Base-by-base conservation (phyloP, 2,113 vertebrate genomes). In the Climacteris rufus region DNA sequence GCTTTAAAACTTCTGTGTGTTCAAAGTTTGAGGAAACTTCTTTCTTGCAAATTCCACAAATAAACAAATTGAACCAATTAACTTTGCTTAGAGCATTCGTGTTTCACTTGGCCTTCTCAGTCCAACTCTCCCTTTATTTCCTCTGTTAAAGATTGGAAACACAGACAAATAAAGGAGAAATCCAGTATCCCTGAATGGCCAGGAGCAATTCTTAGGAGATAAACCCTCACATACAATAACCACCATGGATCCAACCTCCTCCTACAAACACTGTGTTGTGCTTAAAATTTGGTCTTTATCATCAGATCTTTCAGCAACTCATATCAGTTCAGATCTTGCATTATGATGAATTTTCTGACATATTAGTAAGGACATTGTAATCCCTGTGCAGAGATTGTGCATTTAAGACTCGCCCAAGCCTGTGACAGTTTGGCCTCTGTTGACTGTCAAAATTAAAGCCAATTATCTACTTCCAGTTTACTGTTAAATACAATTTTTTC, bases 311-410 rank as follows among this genome's bases (percentile, higher is more conserved):
- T 65, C 9, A 60, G 59, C 39, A 80, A 70, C 4, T 44, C 15
- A 2, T 22, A n/a, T 23, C 0, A 0, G 14, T 24, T 54, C 4
- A 5, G 40, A n/a, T 35, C 24, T 40, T 54, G 25, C n/a, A 40
- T 17, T 23, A 54, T 33, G n/a, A 45, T 27, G 30, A 54, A 69
- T 40, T 64, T 74, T 8, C 9, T 60, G 33, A 39, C 2, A 0
- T 79, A 27, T 47, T 42, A 75, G 14, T 37, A 44, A 79, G 31
- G 45, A 70, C 9, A 33, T 79, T 64, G 39, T 42, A 63, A 59
- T 4, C 23, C 23, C 27, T 28, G 23, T 50, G 49, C 50, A 49
- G 45, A 81, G 84, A 35, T 22, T 12, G 6, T 25, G 28, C 27
- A 9, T 28, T 49, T 49, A 52, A 64, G 49, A n/a, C 33, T 33